Percentiles rank a stretch among this genome's conserved stretches.
Conservation (phyloP, 2,888 invertebrate genomes). For the Thereva unica region DNA sequence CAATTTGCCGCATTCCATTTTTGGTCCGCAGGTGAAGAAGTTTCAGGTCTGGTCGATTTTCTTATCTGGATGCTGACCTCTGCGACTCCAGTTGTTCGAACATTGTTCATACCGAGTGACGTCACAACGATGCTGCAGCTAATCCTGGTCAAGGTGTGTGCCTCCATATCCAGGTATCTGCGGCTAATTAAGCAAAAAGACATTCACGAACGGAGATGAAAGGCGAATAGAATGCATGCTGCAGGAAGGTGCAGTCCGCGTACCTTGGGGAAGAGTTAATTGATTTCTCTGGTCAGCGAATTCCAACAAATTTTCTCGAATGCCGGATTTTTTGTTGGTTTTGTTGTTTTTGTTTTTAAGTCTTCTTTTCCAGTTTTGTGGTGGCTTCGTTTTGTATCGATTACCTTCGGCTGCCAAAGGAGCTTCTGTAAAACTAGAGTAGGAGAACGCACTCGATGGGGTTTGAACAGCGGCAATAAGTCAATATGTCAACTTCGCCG, state of each 20-base stretch:
- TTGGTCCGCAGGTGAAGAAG: constrained; percentile 2
- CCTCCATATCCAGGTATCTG: constrained; percentile 4
- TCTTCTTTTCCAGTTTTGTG: not conserved
- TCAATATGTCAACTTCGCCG: too few species aligned
- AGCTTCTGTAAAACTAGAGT: too few species aligned
- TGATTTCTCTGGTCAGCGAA: constrained; percentile 33
- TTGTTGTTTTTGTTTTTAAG: not conserved
- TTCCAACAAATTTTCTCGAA: constrained; percentile 27
- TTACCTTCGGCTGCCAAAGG: too few species aligned
- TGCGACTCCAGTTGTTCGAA: not conserved
- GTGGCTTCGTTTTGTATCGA: not conserved
- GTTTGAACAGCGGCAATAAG: too few species aligned
- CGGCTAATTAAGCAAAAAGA: constrained; percentile 18
- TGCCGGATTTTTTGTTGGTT: too few species aligned
- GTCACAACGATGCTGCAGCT: constrained; percentile 8
- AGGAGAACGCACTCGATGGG: too few species aligned
- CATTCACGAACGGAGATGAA: constrained; percentile 2
- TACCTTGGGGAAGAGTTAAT: constrained; percentile 19
- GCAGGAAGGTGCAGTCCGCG: not conserved
- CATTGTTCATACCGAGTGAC: not conserved
- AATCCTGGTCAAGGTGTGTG: too few species aligned
- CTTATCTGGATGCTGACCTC: constrained; percentile 5
- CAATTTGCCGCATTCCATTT: constrained; percentile 29
- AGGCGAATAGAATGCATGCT: not conserved
- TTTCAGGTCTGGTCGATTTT: constrained; percentile 20